phyloP scores from a whole-genome alignment of 2,113 vertebrate species.

The Protomyctophum bolini region DNA sequence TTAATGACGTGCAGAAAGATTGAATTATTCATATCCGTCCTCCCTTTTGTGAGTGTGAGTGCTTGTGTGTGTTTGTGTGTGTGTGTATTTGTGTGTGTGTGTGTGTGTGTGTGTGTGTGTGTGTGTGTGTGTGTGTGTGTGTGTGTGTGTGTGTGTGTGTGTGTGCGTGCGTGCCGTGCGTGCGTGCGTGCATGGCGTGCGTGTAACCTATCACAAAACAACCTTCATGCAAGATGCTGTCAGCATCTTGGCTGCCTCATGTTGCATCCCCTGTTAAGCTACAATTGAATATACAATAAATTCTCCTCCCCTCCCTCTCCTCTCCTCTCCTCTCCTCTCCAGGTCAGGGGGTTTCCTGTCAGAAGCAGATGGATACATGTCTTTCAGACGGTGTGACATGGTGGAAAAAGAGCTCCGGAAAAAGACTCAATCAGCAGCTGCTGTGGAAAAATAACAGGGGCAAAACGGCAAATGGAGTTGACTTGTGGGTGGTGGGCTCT shows the following conservation, averaged over 20 bases:
- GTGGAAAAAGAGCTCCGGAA: slow-evolving; percentile 67
- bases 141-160: background rate
- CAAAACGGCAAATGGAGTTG: slow-evolving; percentile 29
- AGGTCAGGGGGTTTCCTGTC: slow-evolving; percentile 59
- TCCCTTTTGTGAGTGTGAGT: background rate
- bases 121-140: background rate
- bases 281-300: background rate
- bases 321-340: slow-evolving; percentile 26
- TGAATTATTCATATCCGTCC: slow-evolving; percentile 66
- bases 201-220: background rate
- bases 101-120: background rate
- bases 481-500: background rate
- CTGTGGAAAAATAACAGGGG: slow-evolving; percentile 23
- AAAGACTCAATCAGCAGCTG: slow-evolving; percentile 61
- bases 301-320: background rate
- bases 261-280: too few species aligned
- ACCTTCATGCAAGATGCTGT: slow-evolving; percentile 1
- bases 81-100: background rate
- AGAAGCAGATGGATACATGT: slow-evolving; percentile 60
- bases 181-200: background rate
- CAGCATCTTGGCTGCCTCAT: slow-evolving; percentile 16
- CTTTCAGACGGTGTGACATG: slow-evolving; percentile 43
- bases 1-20: slow-evolving; percentile 30
- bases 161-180: background rate
- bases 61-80: background rate